Evolutionary conservation across 2,888 invertebrate genomes (phyloP).

Genomic region (Dryadula phaetusa): DNA sequence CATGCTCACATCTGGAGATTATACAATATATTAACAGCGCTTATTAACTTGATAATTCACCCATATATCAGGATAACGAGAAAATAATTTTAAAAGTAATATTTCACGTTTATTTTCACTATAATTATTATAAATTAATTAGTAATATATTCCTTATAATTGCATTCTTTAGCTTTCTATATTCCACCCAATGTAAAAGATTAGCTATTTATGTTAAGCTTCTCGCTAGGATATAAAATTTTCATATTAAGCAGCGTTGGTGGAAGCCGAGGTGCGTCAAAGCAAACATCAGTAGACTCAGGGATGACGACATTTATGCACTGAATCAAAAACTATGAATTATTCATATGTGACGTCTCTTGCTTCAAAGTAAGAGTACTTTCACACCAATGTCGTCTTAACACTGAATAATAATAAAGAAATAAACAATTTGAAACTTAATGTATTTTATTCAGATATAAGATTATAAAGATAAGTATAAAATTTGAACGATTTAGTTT

Average conservation of each 20-base stretch:
- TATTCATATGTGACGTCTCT: constrained; percentile 54
- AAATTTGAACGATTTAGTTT: no score
- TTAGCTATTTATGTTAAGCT: constrained; percentile 2
- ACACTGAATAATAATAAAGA: neutral
- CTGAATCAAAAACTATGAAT: constrained; percentile 61
- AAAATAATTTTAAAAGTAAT: no score
- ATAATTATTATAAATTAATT: no score
- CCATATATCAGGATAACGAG: no score
- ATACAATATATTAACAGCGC: no score
- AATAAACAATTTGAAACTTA: neutral
- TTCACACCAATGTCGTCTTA: constrained; percentile 2
- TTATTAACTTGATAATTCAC: no score
- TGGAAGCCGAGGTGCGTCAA: constrained; percentile 16
- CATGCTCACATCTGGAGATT: no score
- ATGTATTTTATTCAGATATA: neutral
- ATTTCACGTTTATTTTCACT: no score
- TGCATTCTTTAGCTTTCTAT: no score
- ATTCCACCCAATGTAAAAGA: neutral
- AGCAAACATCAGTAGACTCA: constrained; percentile 39
- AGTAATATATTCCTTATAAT: no score
- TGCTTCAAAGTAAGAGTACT: constrained; percentile 20
- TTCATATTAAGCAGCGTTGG: neutral
- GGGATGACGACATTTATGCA: constrained; percentile 56
- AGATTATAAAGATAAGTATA: no score
- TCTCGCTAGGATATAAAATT: neutral